Conservation (phyloP, 2,113 vertebrate species). For the Cyprinodon tularosa region DNA sequence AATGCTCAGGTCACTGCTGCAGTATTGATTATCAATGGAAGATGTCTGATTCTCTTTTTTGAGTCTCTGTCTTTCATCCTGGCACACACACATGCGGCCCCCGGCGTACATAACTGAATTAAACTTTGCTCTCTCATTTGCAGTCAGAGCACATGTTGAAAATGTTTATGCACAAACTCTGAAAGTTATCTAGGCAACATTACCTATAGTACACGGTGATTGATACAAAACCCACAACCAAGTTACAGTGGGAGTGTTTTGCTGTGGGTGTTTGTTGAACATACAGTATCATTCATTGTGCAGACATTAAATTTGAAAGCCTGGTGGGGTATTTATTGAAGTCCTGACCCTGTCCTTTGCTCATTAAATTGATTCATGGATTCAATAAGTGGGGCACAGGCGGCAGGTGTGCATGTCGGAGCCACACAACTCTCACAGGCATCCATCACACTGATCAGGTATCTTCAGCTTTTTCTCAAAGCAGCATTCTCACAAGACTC, state of each 20-base stretch:
- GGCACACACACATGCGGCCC: constrained; percentile 1
- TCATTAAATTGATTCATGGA: constrained; percentile 83
- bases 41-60: constrained; percentile 71
- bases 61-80: constrained; percentile 42
- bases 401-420: constrained; percentile 70
- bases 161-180: constrained; percentile 33
- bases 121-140: constrained; percentile 21
- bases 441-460: constrained; percentile 79
- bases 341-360: constrained; percentile 70
- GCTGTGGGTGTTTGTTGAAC: constrained; percentile 38
- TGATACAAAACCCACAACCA: constrained; percentile 28
- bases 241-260: constrained; percentile 34
- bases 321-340: constrained; percentile 77
- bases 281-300: constrained; percentile 60
- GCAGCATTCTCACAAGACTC: constrained; percentile 47
- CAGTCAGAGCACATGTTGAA: constrained; percentile 1
- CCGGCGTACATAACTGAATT: constrained; percentile 8
- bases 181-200: constrained; percentile 8
- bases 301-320: constrained; percentile 61
- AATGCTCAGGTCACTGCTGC: constrained; percentile 72
- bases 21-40: constrained; percentile 80
- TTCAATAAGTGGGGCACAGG: constrained; percentile 75
- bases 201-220: background rate
- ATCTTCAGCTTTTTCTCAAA: constrained; percentile 55
- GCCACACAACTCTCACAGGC: constrained; percentile 46